These are phyloP conservation scores for Leptosomus discolor DNA, from an alignment of 2,113 vertebrate genomes.

Conservation along the genomic window DNA sequence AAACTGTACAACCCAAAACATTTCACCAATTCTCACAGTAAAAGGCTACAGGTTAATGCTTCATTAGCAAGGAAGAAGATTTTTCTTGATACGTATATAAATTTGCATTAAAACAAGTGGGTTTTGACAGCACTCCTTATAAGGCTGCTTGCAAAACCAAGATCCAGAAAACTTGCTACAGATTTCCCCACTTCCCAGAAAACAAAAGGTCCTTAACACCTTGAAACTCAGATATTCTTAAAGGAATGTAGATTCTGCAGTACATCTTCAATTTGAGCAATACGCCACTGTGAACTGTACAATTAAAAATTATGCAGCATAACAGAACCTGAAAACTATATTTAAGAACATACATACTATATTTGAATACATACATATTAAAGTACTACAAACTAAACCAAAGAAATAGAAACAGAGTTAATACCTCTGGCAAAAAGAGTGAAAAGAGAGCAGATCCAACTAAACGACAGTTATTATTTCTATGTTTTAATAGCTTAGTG, in stretches of 20 bases:
- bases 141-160: not conserved
- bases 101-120: not conserved
- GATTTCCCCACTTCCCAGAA: not conserved
- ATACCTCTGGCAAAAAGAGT: not conserved
- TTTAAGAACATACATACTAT: not conserved
- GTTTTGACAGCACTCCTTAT: not conserved
- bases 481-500: not conserved
- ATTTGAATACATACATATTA: not conserved
- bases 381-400: not conserved
- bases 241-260: not conserved
- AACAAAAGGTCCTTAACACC: not conserved
- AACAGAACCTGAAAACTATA: not conserved
- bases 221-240: not conserved
- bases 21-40: not conserved
- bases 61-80: not conserved
- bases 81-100: not conserved
- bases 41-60: not conserved
- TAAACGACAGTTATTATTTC: not conserved
- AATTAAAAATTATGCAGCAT: not conserved
- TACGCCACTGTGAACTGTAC: not conserved
- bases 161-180: not conserved
- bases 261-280: not conserved
- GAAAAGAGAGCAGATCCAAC: not conserved
- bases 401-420: not conserved
- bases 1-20: not conserved